Evolutionary conservation across 2,888 invertebrate genomes (phyloP), one percentile per base, ranked within the genome.

Genomic region (Synergus itoensis): DNA sequence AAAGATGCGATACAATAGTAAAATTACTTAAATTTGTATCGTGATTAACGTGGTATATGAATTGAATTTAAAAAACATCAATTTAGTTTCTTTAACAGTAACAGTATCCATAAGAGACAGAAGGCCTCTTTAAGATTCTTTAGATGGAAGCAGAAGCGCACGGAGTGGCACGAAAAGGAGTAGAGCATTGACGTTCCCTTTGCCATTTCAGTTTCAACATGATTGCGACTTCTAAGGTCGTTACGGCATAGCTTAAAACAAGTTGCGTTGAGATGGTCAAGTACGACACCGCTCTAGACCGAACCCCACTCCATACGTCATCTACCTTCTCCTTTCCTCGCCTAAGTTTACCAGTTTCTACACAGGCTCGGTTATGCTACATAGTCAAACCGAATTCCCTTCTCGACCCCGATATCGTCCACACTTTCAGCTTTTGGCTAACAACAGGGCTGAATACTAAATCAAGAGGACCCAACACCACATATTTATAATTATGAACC

Each of bases 221-320:
- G 86, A 87, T 88, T 85, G 84, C 88, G 87, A 88, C 86, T 88
- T 88, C 89, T 90, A 88, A 89, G 89, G 90, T 88, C 90, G 88
- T 84, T 86, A 87, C 86, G 89, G 88, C 87, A 73, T 73, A 69
- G 90, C 90, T 91, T 91, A 91, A 91, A 91, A 91, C 91, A 89
- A 90, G 90, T 90, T 87, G 89, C 89, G 89, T 91, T 91, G 91
- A 90, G 91, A 91, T 91, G 91, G 91, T 91, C 91, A 91, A 91
- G 90, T 90, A 90, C 90, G 88, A 89, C 89, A 87, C 85, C 86
- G 87, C 87, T 90, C 89, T 90, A 90, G 88, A 89, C 86, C 86
- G 83, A 84, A 82, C 80, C 80, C 82, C 81, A 83, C 81, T 84
- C 82, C 82, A 73, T 79, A 82, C 82, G 83, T 80, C 82, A 81